Evolutionary conservation across 2,113 vertebrate species (phyloP).

Genomic region (Pyxicephalus adspersus): DNA sequence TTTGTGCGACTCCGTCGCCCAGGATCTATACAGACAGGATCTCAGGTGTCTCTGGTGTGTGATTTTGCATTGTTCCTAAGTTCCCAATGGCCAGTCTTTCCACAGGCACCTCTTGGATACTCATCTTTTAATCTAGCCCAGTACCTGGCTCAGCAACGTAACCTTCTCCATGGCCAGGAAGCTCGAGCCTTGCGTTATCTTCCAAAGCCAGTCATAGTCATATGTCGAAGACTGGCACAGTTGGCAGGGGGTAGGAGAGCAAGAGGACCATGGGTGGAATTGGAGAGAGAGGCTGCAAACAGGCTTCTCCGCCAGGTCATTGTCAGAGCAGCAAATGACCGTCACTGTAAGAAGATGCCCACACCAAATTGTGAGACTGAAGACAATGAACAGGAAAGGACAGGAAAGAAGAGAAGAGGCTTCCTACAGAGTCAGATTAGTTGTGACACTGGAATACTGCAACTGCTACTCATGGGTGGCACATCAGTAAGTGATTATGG

Average conservation of each 20-base stretch:
- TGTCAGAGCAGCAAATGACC: constrained; percentile 10
- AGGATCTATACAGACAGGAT: constrained; percentile 76
- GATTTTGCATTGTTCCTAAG: constrained; percentile 75
- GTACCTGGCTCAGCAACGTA: constrained; percentile 71
- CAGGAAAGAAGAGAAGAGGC: constrained; percentile 69
- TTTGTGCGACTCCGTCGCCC: constrained; percentile 77
- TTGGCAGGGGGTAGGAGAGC: constrained; percentile 67
- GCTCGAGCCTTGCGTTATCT: constrained; percentile 71
- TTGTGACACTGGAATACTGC: constrained; percentile 77
- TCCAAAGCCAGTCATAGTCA: constrained; percentile 77
- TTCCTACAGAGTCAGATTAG: constrained; percentile 71
- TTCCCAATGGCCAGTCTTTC: constrained; percentile 73
- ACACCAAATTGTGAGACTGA: constrained; percentile 23
- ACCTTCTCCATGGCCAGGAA: constrained; percentile 78
- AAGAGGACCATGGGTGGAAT: constrained; percentile 67
- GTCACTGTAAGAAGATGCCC: background rate
- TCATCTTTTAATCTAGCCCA: constrained; percentile 74
- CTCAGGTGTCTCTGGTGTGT: constrained; percentile 77
- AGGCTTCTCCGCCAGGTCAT: constrained; percentile 53
- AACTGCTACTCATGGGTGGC: constrained; percentile 63
- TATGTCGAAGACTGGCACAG: constrained; percentile 71
- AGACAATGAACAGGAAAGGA: constrained; percentile 67
- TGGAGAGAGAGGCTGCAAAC: constrained; percentile 68
- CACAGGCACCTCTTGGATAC: constrained; percentile 64
- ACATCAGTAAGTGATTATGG: constrained; percentile 34